Percentiles rank a stretch among this genome's conserved stretches.
Evolutionary conservation across 1,140 invertebrate genomes (phyloP).

Genomic region (Drosophila pseudoobscura): DNA sequence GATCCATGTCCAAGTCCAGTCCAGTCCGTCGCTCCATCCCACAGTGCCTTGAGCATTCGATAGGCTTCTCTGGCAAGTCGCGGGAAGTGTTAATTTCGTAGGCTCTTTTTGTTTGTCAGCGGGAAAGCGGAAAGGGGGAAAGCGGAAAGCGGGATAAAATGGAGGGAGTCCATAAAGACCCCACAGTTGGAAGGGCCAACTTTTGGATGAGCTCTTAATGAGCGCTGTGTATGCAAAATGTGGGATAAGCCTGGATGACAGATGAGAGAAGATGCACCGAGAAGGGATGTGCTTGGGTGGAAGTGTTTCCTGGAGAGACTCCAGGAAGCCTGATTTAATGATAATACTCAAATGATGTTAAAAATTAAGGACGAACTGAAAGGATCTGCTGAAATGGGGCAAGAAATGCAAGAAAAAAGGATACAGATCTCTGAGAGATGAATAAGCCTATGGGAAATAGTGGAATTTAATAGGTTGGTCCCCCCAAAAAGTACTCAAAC

Average conservation of each 20-base stretch:
- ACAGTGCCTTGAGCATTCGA: conserved; percentile 70
- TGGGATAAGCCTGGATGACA: conserved; percentile 32
- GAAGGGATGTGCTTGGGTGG: conserved; percentile 20
- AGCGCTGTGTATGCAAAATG: conserved; percentile 48
- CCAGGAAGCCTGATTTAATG: conserved; percentile 25
- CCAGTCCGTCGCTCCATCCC: conserved; percentile 37
- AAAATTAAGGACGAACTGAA: conserved; percentile 4
- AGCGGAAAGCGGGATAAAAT: background rate
- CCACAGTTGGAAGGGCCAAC: conserved; percentile 49
- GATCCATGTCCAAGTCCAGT: conserved; percentile 20
- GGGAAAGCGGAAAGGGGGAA: conserved; percentile 6
- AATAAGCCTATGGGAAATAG: too few species aligned
- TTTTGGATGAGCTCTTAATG: conserved; percentile 65
- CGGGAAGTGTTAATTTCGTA: conserved; percentile 78
- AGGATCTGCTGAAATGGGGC: too few species aligned
- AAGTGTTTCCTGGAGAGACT: background rate
- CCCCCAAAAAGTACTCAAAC: too few species aligned
- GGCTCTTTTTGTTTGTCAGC: conserved; percentile 73
- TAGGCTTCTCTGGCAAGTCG: conserved; percentile 50
- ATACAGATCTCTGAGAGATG: too few species aligned
- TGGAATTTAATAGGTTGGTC: too few species aligned
- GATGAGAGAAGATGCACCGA: conserved; percentile 21
- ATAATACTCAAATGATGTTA: conserved; percentile 35
- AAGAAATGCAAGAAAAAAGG: conserved; percentile 1
- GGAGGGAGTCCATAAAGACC: conserved; percentile 22